These are phyloP conservation scores for Aricia agestis DNA, from an alignment of 1,140 invertebrate species.

Conservation along the genomic window DNA sequence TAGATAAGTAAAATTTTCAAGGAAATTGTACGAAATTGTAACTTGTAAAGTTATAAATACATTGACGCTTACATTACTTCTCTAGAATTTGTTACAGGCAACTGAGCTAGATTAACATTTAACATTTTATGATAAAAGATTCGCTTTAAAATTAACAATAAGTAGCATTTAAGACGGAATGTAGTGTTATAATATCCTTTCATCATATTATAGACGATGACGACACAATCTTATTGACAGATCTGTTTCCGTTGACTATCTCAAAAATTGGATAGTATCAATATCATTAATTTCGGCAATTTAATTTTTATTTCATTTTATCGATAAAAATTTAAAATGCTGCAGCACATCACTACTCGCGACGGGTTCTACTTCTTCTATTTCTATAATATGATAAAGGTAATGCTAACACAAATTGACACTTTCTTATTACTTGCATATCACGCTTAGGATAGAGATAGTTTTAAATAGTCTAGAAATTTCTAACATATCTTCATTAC, in stretches of 20 bases:
- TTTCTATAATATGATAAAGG: constrained; percentile 17
- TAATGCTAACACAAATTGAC: constrained; percentile 25
- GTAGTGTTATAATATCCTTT: constrained; percentile 50
- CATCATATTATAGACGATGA: constrained; percentile 12
- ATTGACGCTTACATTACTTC: background rate
- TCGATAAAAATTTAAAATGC: background rate
- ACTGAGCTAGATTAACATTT: constrained; percentile 29
- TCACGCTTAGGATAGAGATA: constrained; percentile 34
- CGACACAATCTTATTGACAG: background rate
- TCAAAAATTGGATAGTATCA: background rate
- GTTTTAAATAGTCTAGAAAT: constrained; percentile 35
- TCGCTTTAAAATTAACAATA: constrained; percentile 46
- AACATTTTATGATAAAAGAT: constrained; percentile 37
- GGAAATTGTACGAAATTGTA: too few species aligned
- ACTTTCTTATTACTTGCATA: constrained; percentile 36
- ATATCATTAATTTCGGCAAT: background rate
- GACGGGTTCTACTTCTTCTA: background rate
- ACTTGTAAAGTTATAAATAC: too few species aligned
- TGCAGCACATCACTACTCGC: background rate
- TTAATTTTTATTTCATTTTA: background rate
- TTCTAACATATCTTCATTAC: constrained; percentile 35
- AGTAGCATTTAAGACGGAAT: constrained; percentile 40
- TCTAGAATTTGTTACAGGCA: background rate
- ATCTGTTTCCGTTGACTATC: background rate
- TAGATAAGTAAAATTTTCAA: background rate